Evolutionary conservation across 2,888 invertebrate species (phyloP), one percentile per base, ranked within the genome.

Genomic region (Drosophila pegasa): DNA sequence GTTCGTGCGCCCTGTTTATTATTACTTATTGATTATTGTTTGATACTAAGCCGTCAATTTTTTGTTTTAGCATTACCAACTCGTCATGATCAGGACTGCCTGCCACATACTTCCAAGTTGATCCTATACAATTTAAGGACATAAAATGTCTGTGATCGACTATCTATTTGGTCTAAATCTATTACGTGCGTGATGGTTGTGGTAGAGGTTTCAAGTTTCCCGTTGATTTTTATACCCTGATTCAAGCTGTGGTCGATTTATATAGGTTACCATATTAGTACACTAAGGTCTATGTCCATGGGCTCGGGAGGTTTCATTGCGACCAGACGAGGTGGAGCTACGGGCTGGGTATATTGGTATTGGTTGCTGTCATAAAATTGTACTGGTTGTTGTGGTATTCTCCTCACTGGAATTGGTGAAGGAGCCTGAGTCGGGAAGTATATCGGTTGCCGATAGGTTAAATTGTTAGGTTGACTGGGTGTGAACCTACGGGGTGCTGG

Each of bases 351-450:
- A 12, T 41, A 22, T 43, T n/a, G 3, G 18, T 38, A 38, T 38
- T 38, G 25, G n/a, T 43, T 43, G 41, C 22, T 22, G 7, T 25
- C 25, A 41, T 43, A 25, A n/a, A 25, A n/a, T 3, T 43, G 25
- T n/a, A 43, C 43, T 25, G 43, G 43, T n/a, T n/a, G 25, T 41
- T 14, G 41, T 41, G 22, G 14, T 43, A 14, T 25, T 41, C 25
- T 22, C 41, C 41, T 22, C 25, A 25, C 22, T 14, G 20, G 40
- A 14, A 22, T 22, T 20, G 40, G 40, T 22, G 40, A 22, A 22
- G 40, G 6, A 20, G n/a, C 7, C 16, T 16, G 37, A n/a, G 2
- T 7, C 16, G 37, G 37, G 2, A 41, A 22, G 12, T 41, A 41
- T 12, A 2, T 22, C 20, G 22, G 20, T 2, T 12, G 22, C 12